Conservation (phyloP, 2,797 vertebrate species). For the Micrastur ruficollis region DNA sequence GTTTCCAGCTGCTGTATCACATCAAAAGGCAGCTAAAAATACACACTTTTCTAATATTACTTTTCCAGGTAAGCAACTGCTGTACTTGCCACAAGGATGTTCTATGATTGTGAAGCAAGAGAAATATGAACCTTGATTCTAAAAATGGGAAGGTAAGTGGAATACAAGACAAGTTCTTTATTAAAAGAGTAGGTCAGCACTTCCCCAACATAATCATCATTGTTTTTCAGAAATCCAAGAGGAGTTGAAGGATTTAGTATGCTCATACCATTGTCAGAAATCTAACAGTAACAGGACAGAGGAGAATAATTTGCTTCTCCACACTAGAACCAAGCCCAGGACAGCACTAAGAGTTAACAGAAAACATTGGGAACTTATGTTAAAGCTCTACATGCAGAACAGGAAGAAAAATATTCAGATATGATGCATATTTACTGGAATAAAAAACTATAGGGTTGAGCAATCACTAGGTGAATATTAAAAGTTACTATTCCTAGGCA, state of each 20-base stretch:
- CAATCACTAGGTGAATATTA: background rate
- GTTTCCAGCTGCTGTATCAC: conserved; percentile 69
- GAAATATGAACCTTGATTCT: conserved; percentile 22
- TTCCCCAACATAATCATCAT: conserved; percentile 28
- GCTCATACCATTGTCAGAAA: background rate
- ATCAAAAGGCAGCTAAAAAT: conserved; percentile 75
- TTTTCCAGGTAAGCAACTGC: conserved; percentile 74
- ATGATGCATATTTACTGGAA: background rate
- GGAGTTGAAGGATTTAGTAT: background rate
- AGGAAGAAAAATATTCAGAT: background rate
- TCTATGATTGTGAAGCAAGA: conserved; percentile 43
- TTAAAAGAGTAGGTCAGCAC: conserved; percentile 7
- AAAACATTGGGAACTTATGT: background rate
- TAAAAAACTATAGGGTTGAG: background rate
- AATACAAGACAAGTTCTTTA: conserved; percentile 27
- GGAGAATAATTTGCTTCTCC: background rate
- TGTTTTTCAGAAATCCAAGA: conserved; percentile 39
- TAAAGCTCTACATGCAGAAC: background rate
- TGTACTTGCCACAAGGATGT: conserved; percentile 56
- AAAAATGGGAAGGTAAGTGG: conserved; percentile 34
- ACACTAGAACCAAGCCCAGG: background rate
- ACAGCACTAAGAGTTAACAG: background rate
- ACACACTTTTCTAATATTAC: conserved; percentile 71
- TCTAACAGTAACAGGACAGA: background rate
- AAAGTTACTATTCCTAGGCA: background rate